These are phyloP conservation scores for Coelopa frigida DNA, from an alignment of 1,140 invertebrate species.

Conservation along the genomic window DNA sequence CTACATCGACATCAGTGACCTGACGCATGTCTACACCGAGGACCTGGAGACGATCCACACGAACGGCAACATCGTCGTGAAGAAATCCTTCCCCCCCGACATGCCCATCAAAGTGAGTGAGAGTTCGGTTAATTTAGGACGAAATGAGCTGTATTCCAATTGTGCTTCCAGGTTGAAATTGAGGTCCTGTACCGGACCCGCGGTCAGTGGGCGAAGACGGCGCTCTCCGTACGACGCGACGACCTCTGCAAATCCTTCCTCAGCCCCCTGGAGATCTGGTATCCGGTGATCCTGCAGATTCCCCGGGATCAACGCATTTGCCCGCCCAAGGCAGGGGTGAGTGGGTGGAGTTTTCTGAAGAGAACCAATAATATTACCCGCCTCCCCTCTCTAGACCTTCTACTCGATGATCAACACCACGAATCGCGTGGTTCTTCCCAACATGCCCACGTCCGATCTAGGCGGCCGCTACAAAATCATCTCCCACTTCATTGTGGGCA, in stretches of 20 bases:
- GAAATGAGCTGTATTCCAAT: not conserved
- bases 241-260: not conserved
- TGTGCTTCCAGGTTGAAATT: not conserved
- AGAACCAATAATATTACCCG: too few species aligned
- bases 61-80: constrained; percentile 2
- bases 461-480: too few species aligned
- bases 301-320: constrained; percentile 2
- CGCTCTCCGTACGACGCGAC: constrained; percentile 1
- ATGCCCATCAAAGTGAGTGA: not conserved
- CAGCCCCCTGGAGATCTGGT: constrained; percentile 5
- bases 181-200: constrained; percentile 4
- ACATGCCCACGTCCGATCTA: too few species aligned
- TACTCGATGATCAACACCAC: too few species aligned
- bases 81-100: not conserved
- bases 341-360: not conserved
- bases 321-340: constrained; percentile 5
- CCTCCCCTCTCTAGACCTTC: too few species aligned
- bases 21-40: constrained; percentile 1
- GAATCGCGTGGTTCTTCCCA: too few species aligned
- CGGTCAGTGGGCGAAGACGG: constrained; percentile 6
- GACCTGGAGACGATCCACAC: constrained; percentile 7
- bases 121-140: not conserved
- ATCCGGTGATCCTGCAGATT: not conserved
- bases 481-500: too few species aligned
- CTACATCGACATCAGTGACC: not conserved